phyloP scores from a whole-genome alignment of 1,140 invertebrate species.

The Pristionchus pacificus region DNA sequence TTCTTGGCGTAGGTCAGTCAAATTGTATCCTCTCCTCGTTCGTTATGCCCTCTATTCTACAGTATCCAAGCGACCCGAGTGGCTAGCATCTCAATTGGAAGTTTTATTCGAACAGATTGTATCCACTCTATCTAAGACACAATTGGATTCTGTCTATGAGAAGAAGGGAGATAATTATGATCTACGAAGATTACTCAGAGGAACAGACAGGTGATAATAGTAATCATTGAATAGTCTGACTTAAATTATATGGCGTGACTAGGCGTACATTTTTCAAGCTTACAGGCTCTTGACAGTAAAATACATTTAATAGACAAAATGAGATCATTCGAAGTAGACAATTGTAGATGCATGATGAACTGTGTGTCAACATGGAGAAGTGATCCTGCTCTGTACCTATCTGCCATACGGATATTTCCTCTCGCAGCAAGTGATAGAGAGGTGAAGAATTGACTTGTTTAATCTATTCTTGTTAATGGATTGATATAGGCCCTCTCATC shows the following conservation, averaged over 20 bases:
- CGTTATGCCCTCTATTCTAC: too few species aligned
- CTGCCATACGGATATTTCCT: background rate
- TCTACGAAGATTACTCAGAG: conserved; percentile 19
- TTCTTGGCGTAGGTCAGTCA: conserved; percentile 22
- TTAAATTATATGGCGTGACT: too few species aligned
- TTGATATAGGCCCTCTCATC: background rate
- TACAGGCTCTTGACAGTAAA: too few species aligned
- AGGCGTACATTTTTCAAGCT: too few species aligned
- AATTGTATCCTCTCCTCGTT: background rate
- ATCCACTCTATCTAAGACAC: conserved; percentile 23
- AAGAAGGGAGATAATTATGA: conserved; percentile 34
- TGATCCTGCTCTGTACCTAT: background rate
- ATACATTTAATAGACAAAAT: too few species aligned
- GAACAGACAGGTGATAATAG: conserved; percentile 22
- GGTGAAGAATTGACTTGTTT: too few species aligned
- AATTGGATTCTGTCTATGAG: conserved; percentile 26
- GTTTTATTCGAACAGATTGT: conserved; percentile 29
- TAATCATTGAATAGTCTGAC: too few species aligned
- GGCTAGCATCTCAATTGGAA: conserved; percentile 12
- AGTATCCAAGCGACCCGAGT: background rate
- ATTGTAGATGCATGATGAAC: background rate
- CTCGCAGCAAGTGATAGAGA: background rate
- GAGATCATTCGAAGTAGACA: background rate
- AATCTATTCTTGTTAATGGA: too few species aligned
- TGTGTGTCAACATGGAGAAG: background rate